Percentiles rank a stretch among this genome's conserved stretches.
Evolutionary conservation across 2,888 invertebrate species (phyloP).

Genomic region (Empis stercorea): DNA sequence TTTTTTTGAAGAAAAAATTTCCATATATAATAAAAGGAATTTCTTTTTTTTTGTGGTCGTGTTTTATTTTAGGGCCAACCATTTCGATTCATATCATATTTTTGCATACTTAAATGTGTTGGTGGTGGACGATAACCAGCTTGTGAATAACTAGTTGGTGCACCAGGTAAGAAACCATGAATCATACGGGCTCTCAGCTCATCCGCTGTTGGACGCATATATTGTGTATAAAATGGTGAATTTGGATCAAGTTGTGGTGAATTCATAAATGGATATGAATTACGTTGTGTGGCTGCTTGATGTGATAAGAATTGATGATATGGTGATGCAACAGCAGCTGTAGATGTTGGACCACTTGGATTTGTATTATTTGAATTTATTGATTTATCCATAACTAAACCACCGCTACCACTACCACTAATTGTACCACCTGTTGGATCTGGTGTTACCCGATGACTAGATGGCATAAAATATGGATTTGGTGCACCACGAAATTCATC

Average conservation of each 20-base stretch:
- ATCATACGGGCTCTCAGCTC: constrained; percentile 50
- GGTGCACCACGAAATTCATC: constrained; percentile 52
- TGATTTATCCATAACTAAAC: too few species aligned
- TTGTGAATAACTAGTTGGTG: constrained; percentile 45
- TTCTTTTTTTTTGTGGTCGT: too few species aligned
- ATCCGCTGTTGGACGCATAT: constrained; percentile 51
- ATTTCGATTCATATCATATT: constrained; percentile 56
- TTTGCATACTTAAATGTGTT: constrained; percentile 47
- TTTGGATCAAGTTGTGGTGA: constrained; percentile 44
- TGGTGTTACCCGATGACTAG: constrained; percentile 17
- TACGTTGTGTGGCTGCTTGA: constrained; percentile 41
- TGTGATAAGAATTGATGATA: constrained; percentile 49
- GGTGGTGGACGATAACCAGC: constrained; percentile 44
- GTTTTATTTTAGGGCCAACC: constrained; percentile 49
- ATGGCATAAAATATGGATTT: constrained; percentile 45
- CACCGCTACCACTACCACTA: constrained; percentile 10
- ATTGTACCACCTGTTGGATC: constrained; percentile 15
- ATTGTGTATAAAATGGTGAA: constrained; percentile 60
- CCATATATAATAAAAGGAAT: too few species aligned
- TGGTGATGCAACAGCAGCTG: constrained; percentile 39
- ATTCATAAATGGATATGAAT: constrained; percentile 49
- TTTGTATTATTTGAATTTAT: neutral
- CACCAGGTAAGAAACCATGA: constrained; percentile 28
- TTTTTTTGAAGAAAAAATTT: neutral
- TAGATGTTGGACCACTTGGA: constrained; percentile 27